These are phyloP conservation scores for Liasis olivaceus DNA, from an alignment of 2,797 vertebrate genomes.

Conservation along the genomic window DNA sequence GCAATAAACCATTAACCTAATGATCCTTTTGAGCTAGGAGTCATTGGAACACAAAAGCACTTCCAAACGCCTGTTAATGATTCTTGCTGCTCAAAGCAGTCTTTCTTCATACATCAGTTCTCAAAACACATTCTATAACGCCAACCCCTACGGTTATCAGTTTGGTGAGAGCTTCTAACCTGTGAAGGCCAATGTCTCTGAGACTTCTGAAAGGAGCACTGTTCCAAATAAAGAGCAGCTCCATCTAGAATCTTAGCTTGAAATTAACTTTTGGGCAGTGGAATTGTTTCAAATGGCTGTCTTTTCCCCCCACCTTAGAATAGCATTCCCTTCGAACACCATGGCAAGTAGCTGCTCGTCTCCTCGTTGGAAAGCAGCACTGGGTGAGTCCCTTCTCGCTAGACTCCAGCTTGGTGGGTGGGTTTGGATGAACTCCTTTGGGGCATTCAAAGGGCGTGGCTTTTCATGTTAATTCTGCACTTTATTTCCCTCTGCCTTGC, in stretches of 20 bases:
- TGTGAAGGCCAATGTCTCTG: conserved; percentile 11
- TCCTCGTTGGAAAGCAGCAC: conserved; percentile 87
- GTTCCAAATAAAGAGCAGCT: conserved; percentile 42
- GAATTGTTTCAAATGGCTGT: conserved; percentile 78
- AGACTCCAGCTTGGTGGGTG: conserved; percentile 56
- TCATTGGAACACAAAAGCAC: background rate
- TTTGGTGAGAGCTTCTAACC: conserved; percentile 36
- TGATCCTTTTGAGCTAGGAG: background rate
- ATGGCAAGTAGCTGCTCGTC: conserved; percentile 94
- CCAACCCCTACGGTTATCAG: background rate
- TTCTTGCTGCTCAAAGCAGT: conserved; percentile 27
- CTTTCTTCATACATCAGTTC: conserved; percentile 30
- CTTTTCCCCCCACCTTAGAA: conserved; percentile 90
- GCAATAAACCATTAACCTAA: conserved; percentile 16
- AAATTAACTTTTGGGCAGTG: conserved; percentile 53
- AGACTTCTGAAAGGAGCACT: conserved; percentile 32
- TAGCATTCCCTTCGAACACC: conserved; percentile 98
- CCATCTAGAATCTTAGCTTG: conserved; percentile 40
- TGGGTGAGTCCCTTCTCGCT: conserved; percentile 85
- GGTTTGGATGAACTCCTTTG: conserved; percentile 53
- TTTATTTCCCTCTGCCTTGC: conserved; percentile 46
- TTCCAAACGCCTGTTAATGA: conserved; percentile 38
- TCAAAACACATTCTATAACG: conserved; percentile 36
- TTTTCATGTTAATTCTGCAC: conserved; percentile 17
- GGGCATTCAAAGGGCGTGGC: conserved; percentile 28